Evolutionary conservation across 2,113 vertebrate species (phyloP).

Genomic region (Lycocorax pyrrhopterus): DNA sequence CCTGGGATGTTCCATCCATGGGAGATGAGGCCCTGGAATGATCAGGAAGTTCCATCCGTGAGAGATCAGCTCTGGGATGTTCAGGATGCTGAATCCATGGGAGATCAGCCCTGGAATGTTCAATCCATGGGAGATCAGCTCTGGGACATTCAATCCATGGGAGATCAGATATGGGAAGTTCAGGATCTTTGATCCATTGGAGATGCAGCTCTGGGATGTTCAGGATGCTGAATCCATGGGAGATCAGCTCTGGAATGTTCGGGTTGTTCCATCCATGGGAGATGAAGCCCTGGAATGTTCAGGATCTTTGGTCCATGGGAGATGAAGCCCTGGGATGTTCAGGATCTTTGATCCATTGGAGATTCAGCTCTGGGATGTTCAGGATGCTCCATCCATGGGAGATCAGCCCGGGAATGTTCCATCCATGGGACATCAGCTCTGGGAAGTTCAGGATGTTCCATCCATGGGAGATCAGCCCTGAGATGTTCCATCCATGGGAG

Average conservation of each 20-base stretch:
- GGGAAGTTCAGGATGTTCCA: not conserved
- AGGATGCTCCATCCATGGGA: too few species aligned
- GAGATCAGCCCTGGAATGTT: too few species aligned
- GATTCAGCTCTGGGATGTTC: too few species aligned
- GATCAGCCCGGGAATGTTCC: not conserved
- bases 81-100: too few species aligned
- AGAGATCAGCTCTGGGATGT: too few species aligned
- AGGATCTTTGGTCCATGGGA: not conserved
- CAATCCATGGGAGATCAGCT: too few species aligned
- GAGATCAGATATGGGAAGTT: too few species aligned
- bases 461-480: not conserved
- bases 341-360: too few species aligned
- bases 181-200: not conserved
- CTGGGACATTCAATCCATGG: too few species aligned
- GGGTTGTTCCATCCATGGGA: not conserved
- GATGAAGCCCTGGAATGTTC: not conserved
- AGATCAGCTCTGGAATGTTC: not conserved
- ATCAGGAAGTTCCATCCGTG: too few species aligned
- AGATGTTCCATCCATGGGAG: fast-evolving
- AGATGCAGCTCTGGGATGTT: not conserved
- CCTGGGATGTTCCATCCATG: too few species aligned
- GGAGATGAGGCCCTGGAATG: too few species aligned
- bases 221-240: not conserved
- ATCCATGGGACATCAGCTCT: not conserved
- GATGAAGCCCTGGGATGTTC: not conserved